Conservation (phyloP, 1,140 invertebrate species). For the Cepaea nemoralis region DNA sequence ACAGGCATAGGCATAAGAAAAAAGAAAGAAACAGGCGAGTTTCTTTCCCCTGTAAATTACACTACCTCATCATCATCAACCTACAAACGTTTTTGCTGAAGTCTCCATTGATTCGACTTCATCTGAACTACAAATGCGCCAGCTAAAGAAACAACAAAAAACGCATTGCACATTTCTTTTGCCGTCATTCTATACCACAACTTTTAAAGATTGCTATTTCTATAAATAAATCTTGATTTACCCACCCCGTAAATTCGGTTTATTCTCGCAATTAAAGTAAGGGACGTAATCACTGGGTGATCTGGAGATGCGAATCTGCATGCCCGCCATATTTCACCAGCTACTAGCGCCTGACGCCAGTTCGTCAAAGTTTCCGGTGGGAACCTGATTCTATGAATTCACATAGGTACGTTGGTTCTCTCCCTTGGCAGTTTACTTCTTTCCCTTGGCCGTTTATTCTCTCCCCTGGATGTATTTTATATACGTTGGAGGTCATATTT, state of each 20-base stretch:
- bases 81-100: no score
- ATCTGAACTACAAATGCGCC: no score
- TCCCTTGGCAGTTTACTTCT: neutral
- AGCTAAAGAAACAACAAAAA: no score
- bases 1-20: no score
- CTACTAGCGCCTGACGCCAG: neutral
- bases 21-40: no score
- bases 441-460: neutral
- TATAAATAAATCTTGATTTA: neutral
- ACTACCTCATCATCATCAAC: no score
- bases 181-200: neutral
- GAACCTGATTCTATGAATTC: neutral
- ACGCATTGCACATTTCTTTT: neutral
- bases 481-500: neutral
- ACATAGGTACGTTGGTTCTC: neutral
- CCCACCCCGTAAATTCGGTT: neutral
- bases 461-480: neutral
- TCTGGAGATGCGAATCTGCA: neutral
- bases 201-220: constrained; percentile 8
- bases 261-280: constrained; percentile 5
- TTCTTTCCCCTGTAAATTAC: no score
- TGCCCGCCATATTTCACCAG: constrained; percentile 3
- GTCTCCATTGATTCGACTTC: no score
- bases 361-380: neutral
- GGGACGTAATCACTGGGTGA: constrained; percentile 8